These are phyloP conservation scores for Aphidoletes aphidimyza DNA, from an alignment of 2,888 invertebrate species.

Conservation along the genomic window DNA sequence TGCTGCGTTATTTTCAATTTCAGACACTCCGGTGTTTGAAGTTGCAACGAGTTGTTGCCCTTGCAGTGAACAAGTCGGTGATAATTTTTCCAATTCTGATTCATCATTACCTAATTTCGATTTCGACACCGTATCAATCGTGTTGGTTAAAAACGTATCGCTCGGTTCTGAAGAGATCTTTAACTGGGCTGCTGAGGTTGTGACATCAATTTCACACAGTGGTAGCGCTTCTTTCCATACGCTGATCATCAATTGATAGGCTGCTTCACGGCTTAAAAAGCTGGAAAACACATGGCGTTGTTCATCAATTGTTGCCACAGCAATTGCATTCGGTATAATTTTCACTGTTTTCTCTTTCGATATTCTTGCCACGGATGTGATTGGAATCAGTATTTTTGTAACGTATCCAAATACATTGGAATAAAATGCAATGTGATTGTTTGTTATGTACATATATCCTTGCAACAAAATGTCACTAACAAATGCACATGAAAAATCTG, in stretches of 20 bases:
- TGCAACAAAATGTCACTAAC: slow-evolving; percentile 92
- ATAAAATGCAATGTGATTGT: slow-evolving; percentile 95
- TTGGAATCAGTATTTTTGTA: slow-evolving; percentile 90
- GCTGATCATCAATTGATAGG: slow-evolving; percentile 86
- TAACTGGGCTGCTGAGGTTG: background rate
- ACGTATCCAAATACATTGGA: slow-evolving; percentile 96
- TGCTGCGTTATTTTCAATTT: slow-evolving; percentile 68
- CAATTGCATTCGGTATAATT: slow-evolving; percentile 94
- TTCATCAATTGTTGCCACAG: slow-evolving; percentile 80
- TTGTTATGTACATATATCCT: slow-evolving; percentile 93
- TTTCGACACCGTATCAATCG: slow-evolving; percentile 59
- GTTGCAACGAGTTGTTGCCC: slow-evolving; percentile 58
- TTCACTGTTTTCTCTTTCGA: slow-evolving; percentile 93
- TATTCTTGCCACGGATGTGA: slow-evolving; percentile 84
- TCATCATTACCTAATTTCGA: background rate
- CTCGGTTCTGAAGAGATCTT: background rate
- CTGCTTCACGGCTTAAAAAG: slow-evolving; percentile 86
- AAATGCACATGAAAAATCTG: slow-evolving; percentile 92
- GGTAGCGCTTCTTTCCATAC: slow-evolving; percentile 71
- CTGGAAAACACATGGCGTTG: slow-evolving; percentile 88
- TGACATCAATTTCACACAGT: background rate
- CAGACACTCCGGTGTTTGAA: slow-evolving; percentile 64
- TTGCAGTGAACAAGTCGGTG: background rate
- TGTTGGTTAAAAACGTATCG: background rate
- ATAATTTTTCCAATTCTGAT: background rate